Evolutionary conservation across 2,888 invertebrate species (phyloP).

Genomic region (Petrophora chlorosata): DNA sequence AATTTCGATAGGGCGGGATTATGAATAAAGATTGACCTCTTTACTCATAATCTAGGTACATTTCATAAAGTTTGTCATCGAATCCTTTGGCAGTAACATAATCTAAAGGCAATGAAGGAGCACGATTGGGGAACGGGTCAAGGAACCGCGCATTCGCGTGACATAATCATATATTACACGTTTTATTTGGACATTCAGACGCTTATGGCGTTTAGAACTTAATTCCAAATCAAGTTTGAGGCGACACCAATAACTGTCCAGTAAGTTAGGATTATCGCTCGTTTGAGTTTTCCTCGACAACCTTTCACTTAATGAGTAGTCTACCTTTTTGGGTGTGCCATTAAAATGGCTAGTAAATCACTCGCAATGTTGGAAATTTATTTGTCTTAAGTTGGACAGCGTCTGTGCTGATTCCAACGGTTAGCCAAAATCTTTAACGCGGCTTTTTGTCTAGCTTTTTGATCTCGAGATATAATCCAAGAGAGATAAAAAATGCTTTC

Average conservation of each 20-base stretch:
- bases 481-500: conserved; percentile 2
- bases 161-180: conserved; percentile 54
- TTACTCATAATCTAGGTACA: background rate
- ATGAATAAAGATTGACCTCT: background rate
- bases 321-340: conserved; percentile 7
- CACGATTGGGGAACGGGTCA: conserved; percentile 29
- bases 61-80: conserved; percentile 40
- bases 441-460: background rate
- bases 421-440: background rate
- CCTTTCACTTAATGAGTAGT: conserved; percentile 43
- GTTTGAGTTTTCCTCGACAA: conserved; percentile 46
- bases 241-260: conserved; percentile 54
- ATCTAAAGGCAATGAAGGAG: conserved; percentile 58
- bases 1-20: background rate
- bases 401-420: conserved; percentile 34
- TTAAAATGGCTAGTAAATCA: conserved; percentile 18
- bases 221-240: conserved; percentile 53
- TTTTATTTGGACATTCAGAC: conserved; percentile 52
- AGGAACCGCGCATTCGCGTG: conserved; percentile 41
- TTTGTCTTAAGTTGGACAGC: conserved; percentile 34
- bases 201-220: conserved; percentile 53
- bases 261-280: conserved; percentile 58
- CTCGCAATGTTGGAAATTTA: conserved; percentile 21
- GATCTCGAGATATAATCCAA: conserved; percentile 2
- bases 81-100: conserved; percentile 32